Percentiles rank a stretch among this genome's conserved stretches.
Evolutionary conservation across 2,797 vertebrate species (phyloP).

Genomic region (Ceryle rudis): DNA sequence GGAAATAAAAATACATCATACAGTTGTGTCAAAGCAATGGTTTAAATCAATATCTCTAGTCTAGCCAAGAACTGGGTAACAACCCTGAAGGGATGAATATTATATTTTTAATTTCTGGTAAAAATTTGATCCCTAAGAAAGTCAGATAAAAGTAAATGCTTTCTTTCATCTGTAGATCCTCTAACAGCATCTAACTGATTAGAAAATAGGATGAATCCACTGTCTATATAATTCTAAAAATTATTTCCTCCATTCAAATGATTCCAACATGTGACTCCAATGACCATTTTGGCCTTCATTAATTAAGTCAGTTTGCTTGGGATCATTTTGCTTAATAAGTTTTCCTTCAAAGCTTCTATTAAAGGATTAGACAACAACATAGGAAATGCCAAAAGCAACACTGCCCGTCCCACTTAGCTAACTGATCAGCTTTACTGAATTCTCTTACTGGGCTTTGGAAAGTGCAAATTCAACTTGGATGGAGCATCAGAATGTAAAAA

Average conservation of each 20-base stretch:
- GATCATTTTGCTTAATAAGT: not conserved
- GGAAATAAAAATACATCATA: not conserved
- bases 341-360: not conserved
- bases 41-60: not conserved
- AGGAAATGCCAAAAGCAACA: not conserved
- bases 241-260: not conserved
- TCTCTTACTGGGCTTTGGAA: not conserved
- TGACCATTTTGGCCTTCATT: not conserved
- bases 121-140: not conserved
- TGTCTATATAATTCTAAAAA: not conserved
- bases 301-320: not conserved
- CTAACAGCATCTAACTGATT: not conserved
- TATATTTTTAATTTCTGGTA: not conserved
- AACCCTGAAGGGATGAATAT: not conserved
- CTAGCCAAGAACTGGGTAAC: slow-evolving; percentile 3
- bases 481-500: not conserved
- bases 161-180: slow-evolving; percentile 13
- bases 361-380: not conserved
- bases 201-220: not conserved
- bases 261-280: not conserved
- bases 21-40: not conserved
- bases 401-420: not conserved
- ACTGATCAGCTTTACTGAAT: not conserved
- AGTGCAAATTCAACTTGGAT: not conserved
- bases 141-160: not conserved